Base-by-base conservation (phyloP, 2,888 invertebrate species). In the Melanostoma mellinum region DNA sequence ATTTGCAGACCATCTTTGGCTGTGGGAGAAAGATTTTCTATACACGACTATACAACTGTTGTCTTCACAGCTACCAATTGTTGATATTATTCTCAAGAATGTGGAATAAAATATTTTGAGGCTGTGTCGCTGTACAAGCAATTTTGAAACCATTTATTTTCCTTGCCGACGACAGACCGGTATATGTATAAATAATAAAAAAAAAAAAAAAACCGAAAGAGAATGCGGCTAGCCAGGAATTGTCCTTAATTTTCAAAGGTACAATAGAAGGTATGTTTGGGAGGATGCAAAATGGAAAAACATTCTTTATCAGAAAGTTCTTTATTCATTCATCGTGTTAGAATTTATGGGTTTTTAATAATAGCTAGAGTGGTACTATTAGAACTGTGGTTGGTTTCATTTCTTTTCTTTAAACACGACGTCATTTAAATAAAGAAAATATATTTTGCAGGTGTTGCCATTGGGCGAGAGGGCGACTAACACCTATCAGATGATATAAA, bases 31-130 rank as follows among this genome's bases (percentile, higher is more conserved):
- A 20, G 20, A 20, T 1, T 20, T 35, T 61, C 35, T 36, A 48
- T 40, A 42, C 44, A 50, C 10, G 38, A 50, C 10, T 10, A 44
- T 10, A 44, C 20, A 20, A 20, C 33, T 61, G 32, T 35, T 42
- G 38, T 65, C 52, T 65, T 67, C 20, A 20, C 65, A 38, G 35
- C 71, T 72, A 68, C 52, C 77, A 73, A 53, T 84, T 78, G 78
- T 73, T 74, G 65, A 58, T 75, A 67, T 79, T 84, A 71, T 74
- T 84, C 78, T 35, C 55, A 74, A 67, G 84, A 79, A 84, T 84
- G 79, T 79, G 67, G 79, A 84, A 79, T 79, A 75, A 79, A 79
- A 67, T 67, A 67, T 74, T 78, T 78, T 74, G 74, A 78, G 82
- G 71, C 69, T 61, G 55, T 82, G 73, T 68, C 71, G 55, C n/a